These are phyloP conservation scores for Tyto alba DNA, from an alignment of 2,113 vertebrate genomes.

Conservation along the genomic window DNA sequence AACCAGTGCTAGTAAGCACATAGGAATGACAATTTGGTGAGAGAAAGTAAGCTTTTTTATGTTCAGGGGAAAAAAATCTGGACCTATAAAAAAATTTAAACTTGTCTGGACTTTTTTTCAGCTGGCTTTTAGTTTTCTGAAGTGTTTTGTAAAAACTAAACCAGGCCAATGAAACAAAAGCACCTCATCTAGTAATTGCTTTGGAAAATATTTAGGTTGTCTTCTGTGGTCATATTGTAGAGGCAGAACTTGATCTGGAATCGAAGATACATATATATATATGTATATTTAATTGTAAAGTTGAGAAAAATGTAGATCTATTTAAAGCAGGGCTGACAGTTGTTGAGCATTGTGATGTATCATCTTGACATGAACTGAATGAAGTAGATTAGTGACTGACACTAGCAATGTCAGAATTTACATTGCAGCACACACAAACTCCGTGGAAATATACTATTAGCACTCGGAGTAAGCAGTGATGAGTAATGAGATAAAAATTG, in stretches of 20 bases:
- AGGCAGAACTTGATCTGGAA: neutral
- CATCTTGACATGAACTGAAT: conserved; percentile 85
- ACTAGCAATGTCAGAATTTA: conserved; percentile 79
- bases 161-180: neutral
- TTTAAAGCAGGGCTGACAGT: conserved; percentile 86
- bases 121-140: conserved; percentile 26
- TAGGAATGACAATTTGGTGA: neutral
- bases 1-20: neutral
- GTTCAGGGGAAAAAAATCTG: neutral
- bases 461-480: conserved; percentile 76
- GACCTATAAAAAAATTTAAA: neutral
- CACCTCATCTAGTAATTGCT: neutral
- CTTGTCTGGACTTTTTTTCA: neutral
- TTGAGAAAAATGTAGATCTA: conserved; percentile 74
- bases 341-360: conserved; percentile 76
- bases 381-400: conserved; percentile 84
- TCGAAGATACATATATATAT: neutral
- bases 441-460: conserved; percentile 70
- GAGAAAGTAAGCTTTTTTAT: neutral
- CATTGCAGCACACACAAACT: conserved; percentile 77
- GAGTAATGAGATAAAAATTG: conserved; percentile 83
- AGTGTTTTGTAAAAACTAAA: neutral
- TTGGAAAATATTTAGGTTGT: conserved; percentile 3
- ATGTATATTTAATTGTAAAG: conserved; percentile 55
- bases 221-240: neutral